phyloP scores from a whole-genome alignment of 2,113 vertebrate genomes.

The Lonchura striata region DNA sequence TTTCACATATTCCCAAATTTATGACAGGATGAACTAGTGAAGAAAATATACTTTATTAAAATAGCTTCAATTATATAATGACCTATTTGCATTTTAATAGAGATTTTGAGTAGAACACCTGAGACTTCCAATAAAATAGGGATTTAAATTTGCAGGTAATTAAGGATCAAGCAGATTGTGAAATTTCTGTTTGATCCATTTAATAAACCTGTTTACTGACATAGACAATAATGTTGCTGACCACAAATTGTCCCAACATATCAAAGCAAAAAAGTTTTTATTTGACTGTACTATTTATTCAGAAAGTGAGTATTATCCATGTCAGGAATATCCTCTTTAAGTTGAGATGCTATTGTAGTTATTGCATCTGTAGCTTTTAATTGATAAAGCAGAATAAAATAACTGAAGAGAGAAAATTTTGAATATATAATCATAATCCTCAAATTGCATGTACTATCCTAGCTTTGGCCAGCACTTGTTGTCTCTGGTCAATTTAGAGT shows the following conservation, averaged over 20 bases:
- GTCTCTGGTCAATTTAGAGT: not conserved
- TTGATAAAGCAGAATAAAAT: not conserved
- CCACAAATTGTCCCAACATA: not conserved
- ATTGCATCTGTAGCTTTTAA: not conserved
- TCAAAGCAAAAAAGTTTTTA: constrained; percentile 13
- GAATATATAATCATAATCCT: not conserved
- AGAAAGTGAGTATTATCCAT: not conserved
- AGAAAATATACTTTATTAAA: constrained; percentile 59
- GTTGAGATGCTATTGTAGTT: not conserved
- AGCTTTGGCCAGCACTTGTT: not conserved
- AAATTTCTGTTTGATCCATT: constrained; percentile 61
- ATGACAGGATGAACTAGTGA: constrained; percentile 8
- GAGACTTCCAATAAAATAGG: constrained; percentile 57
- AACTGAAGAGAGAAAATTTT: not conserved
- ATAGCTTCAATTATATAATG: constrained; percentile 67
- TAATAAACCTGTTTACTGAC: constrained; percentile 63
- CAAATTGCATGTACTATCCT: not conserved
- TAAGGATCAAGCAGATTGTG: constrained; percentile 56
- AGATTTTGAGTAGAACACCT: constrained; percentile 59
- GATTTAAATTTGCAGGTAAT: constrained; percentile 69
- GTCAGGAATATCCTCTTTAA: constrained; percentile 19
- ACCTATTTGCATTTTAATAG: constrained; percentile 74
- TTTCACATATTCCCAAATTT: not conserved
- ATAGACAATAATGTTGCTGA: constrained; percentile 32
- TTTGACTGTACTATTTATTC: not conserved